phyloP scores from a whole-genome alignment of 1,140 invertebrate species.

The Oppia nitens region DNA sequence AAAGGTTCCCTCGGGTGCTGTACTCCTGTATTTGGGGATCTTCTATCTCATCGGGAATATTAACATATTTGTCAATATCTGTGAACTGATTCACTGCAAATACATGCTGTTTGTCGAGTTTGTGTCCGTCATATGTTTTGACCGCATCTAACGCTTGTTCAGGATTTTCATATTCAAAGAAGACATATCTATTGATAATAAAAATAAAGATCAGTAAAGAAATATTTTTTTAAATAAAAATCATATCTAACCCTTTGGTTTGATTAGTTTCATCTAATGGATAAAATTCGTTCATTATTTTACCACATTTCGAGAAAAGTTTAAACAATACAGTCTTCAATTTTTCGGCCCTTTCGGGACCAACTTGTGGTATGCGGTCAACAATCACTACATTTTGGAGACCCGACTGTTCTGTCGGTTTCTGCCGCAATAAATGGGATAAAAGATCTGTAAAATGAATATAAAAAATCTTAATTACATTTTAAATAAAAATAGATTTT shows the following conservation, averaged over 20 bases:
- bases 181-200: slow-evolving; percentile 81
- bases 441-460: slow-evolving; percentile 55
- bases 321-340: slow-evolving; percentile 81
- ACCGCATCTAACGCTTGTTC: slow-evolving; percentile 67
- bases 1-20: slow-evolving; percentile 59
- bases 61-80: slow-evolving; percentile 86
- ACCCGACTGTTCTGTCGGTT: slow-evolving; percentile 83
- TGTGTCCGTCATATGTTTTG: slow-evolving; percentile 71
- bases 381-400: slow-evolving; percentile 90
- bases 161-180: slow-evolving; percentile 73
- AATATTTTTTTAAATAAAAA: slow-evolving; percentile 11
- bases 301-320: slow-evolving; percentile 76
- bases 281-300: slow-evolving; percentile 75
- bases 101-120: slow-evolving; percentile 88
- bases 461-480: slow-evolving; percentile 9
- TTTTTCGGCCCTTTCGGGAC: slow-evolving; percentile 73
- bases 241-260: slow-evolving; percentile 57
- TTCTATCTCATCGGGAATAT: slow-evolving; percentile 81
- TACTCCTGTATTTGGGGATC: slow-evolving; percentile 70
- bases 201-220: slow-evolving; percentile 22
- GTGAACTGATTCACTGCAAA: slow-evolving; percentile 90
- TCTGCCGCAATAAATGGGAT: slow-evolving; percentile 62
- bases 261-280: slow-evolving; percentile 61
- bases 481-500: too few relatives aligned
- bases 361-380: slow-evolving; percentile 87